These are phyloP conservation scores for Oscarella lobularis DNA, from an alignment of 37 sponge, comb jelly and placozoan species.

Conservation along the genomic window DNA sequence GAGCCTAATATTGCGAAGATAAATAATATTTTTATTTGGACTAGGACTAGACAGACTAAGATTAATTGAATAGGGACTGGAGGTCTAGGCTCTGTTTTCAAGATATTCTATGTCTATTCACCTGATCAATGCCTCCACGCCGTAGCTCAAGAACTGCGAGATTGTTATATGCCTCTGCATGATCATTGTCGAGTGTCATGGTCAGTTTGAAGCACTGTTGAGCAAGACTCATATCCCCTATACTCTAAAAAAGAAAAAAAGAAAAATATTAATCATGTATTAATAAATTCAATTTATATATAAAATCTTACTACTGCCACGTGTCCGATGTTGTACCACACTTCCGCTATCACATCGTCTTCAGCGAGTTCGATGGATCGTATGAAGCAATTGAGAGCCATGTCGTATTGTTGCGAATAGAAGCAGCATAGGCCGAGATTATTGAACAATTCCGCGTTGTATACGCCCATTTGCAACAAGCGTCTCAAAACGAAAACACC, in stretches of 20 bases:
- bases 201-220: conserved; percentile 87
- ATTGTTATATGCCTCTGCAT: conserved; percentile 95
- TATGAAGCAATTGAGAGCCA: conserved; percentile 80
- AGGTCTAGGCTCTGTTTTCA: too few species aligned
- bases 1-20: too few species aligned
- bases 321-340: conserved; percentile 99
- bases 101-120: conserved; percentile 1
- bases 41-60: too few species aligned
- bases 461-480: conserved; percentile 90
- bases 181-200: conserved; percentile 70
- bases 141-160: conserved; percentile 90
- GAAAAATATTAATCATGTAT: neutral
- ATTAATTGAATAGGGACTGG: too few species aligned
- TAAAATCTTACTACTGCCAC: conserved; percentile 53
- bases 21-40: too few species aligned
- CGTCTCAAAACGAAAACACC: conserved; percentile 70
- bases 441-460: conserved; percentile 86
- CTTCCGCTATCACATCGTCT: conserved; percentile 69
- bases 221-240: conserved; percentile 74
- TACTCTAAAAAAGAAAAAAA: conserved; percentile 26
- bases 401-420: conserved; percentile 97
- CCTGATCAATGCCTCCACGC: conserved; percentile 66
- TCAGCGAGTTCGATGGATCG: conserved; percentile 65
- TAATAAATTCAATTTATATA: neutral
- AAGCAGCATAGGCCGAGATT: conserved; percentile 95